phyloP scores from a whole-genome alignment of 2,113 vertebrate species.

The Poeciliopsis retropinna region DNA sequence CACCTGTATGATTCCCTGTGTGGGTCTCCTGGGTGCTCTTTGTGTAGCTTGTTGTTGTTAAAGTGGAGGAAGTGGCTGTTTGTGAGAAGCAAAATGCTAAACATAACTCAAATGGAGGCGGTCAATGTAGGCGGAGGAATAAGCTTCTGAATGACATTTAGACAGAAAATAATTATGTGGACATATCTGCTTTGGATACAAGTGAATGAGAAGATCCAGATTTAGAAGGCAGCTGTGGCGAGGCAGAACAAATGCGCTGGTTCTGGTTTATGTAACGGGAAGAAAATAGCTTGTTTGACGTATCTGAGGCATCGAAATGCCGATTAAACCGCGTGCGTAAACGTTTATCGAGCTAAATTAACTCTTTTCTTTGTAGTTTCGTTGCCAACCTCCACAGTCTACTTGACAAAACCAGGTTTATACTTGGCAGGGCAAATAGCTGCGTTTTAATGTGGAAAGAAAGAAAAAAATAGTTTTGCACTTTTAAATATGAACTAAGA shows the following conservation, averaged over 20 bases:
- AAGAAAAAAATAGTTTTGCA: neutral
- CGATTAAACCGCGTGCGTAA: neutral
- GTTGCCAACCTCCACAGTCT: neutral
- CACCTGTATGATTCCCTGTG: neutral
- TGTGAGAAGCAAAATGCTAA: conserved; percentile 6
- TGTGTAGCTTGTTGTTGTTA: conserved; percentile 9
- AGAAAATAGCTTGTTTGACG: neutral
- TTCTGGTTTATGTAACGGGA: neutral
- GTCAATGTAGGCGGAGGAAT: neutral
- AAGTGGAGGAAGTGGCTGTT: neutral
- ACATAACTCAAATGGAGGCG: neutral
- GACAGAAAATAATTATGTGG: neutral
- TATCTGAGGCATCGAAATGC: neutral
- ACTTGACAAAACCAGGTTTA: neutral
- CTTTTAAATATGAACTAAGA: neutral
- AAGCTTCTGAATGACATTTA: neutral
- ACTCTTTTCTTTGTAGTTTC: neutral
- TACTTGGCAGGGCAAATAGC: neutral
- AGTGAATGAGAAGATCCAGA: neutral
- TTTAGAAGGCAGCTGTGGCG: neutral
- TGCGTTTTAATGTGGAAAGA: neutral
- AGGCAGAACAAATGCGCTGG: neutral
- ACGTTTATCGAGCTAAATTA: neutral
- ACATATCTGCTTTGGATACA: conserved; percentile 2
- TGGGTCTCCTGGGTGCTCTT: neutral